phyloP scores from a whole-genome alignment of 2,797 vertebrate genomes.

The Momotus momota region DNA sequence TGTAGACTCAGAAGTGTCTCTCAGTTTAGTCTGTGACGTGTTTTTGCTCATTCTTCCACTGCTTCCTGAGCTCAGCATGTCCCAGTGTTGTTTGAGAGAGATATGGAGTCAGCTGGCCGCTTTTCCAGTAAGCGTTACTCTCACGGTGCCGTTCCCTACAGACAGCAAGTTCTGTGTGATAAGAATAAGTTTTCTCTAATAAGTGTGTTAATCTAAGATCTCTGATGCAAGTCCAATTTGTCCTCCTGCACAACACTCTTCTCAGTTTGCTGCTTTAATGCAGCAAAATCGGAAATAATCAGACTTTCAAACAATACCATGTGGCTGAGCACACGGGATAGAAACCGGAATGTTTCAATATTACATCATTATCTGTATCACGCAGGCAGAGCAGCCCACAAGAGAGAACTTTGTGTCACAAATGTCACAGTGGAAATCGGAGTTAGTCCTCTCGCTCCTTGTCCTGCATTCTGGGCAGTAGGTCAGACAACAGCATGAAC shows the following conservation, averaged over 20 bases:
- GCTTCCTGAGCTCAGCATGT: slow-evolving; percentile 34
- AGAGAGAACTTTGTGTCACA: background rate
- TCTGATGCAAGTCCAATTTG: slow-evolving; percentile 6
- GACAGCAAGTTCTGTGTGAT: slow-evolving; percentile 20
- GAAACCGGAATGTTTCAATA: background rate
- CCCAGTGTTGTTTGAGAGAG: background rate
- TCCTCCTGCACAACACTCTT: background rate
- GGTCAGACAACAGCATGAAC: background rate
- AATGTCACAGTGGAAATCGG: background rate
- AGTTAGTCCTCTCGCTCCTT: background rate
- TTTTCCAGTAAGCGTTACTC: background rate
- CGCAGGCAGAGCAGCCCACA: background rate
- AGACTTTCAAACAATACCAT: background rate
- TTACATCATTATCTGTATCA: background rate
- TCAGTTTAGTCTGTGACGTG: background rate
- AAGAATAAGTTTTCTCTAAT: background rate
- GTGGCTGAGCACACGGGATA: background rate
- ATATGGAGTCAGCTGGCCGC: background rate
- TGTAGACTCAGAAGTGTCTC: background rate
- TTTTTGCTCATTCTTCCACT: background rate
- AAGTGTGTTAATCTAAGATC: background rate
- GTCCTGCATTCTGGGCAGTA: background rate
- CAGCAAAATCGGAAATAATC: background rate
- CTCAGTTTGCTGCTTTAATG: background rate
- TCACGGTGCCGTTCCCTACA: background rate